Evolutionary conservation across 1,140 invertebrate species (phyloP).

Genomic region (Leptinotarsa defecta): DNA sequence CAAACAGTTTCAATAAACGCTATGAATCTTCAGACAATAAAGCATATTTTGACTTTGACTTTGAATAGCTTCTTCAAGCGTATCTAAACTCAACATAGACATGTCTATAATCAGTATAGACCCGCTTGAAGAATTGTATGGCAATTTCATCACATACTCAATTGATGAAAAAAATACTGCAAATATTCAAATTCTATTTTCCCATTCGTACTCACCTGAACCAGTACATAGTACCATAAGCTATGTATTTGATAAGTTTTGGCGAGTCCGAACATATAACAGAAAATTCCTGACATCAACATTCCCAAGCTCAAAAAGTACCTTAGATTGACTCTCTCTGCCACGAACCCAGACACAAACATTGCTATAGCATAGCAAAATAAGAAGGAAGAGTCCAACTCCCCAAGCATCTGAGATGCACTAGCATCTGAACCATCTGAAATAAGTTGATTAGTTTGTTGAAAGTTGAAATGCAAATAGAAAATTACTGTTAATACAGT

Average conservation of each 20-base stretch:
- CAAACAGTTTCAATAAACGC: too few relatives aligned
- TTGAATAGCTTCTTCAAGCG: too few relatives aligned
- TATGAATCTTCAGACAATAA: background rate
- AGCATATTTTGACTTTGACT: background rate
- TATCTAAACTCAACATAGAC: too few relatives aligned
- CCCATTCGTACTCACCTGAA: slow-evolving; percentile 69
- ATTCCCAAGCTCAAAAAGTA: slow-evolving; percentile 91
- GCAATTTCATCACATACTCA: too few relatives aligned
- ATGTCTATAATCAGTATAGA: too few relatives aligned
- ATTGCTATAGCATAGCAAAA: slow-evolving; percentile 92
- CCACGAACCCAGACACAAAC: slow-evolving; percentile 89
- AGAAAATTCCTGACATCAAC: slow-evolving; percentile 85
- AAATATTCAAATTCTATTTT: too few relatives aligned
- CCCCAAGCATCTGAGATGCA: slow-evolving; percentile 80
- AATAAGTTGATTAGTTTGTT: slow-evolving; percentile 45
- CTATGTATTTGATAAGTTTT: slow-evolving; percentile 82
- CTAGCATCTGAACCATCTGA: slow-evolving; percentile 75
- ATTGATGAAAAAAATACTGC: too few relatives aligned
- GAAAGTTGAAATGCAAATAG: too few relatives aligned
- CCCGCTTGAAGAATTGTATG: too few relatives aligned
- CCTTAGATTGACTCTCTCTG: slow-evolving; percentile 87
- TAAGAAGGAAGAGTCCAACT: slow-evolving; percentile 89
- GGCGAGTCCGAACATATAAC: slow-evolving; percentile 89
- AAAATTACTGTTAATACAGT: too few relatives aligned
- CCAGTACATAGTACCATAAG: slow-evolving; percentile 82